Base-by-base conservation (phyloP, 2,888 invertebrate genomes). In the Agelastica alni region DNA sequence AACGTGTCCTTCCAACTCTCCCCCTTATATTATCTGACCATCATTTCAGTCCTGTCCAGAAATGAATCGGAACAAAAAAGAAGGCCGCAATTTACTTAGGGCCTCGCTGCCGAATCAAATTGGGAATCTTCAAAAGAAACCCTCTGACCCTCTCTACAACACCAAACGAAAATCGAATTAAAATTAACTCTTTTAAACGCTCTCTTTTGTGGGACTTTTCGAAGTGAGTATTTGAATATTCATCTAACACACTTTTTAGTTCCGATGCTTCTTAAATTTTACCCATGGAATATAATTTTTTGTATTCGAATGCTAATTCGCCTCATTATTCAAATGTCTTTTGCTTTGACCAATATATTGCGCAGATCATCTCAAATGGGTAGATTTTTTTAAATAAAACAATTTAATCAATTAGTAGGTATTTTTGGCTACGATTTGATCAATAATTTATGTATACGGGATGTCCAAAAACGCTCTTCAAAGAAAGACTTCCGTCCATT, bases 61-160 rank as follows among this genome's bases (percentile, higher is more conserved):
- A 47, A 53, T 48, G 20, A 39, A 32, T 46, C 41, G 17, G 26
- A 28, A 47, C 41, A 26, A 56, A 53, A 61, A 58, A 71, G 70
- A 68, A 72, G 71, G 69, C 75, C 76, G 75, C 76, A 77, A 77
- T 77, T 77, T 76, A 77, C 75, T 77, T 76, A 77, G 74, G 68
- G 68, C 72, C 74, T 74, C 30, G 41, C 13, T 41, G 32, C 74
- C 70, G 73, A 77, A 77, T 77, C 75, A 74, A 56, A 56, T 51
- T 51, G 51, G 68, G 70, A 71, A 71, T 73, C 75, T 74, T 75
- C 74, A 76, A 75, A 75, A 39, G 37, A 20, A 39, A 12, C n/a
- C 20, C 18, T 10, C 10, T 39, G 37, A 39, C 37, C 37, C 20
- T 12, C 12, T 39, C 17, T 20, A 39, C 37, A 39, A 18, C 20